Conservation (phyloP, 2,113 vertebrate genomes). For the Cyprinodon variegatus region DNA sequence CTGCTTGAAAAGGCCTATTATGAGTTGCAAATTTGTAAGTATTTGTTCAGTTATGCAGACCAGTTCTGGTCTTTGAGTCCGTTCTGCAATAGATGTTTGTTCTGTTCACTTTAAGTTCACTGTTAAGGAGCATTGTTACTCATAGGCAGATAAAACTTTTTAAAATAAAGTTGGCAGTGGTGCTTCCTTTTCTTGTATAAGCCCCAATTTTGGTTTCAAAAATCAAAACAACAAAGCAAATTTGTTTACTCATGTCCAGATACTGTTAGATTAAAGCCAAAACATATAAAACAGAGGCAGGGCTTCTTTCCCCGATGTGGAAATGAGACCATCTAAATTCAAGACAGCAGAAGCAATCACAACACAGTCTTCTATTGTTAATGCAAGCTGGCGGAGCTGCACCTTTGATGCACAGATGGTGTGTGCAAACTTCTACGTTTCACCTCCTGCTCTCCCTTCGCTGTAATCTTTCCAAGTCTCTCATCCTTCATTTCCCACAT, state of each 20-base stretch:
- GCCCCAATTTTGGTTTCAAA: background rate
- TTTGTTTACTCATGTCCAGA: constrained; percentile 49
- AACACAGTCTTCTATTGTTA: constrained; percentile 32
- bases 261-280: constrained; percentile 42
- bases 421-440: constrained; percentile 51
- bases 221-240: constrained; percentile 30
- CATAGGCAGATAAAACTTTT: too few relatives aligned
- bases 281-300: constrained; percentile 25
- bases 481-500: constrained; percentile 46
- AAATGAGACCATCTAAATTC: constrained; percentile 72
- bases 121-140: too few relatives aligned
- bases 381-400: constrained; percentile 42
- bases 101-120: too few relatives aligned
- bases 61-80: too few relatives aligned
- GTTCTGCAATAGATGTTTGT: too few relatives aligned
- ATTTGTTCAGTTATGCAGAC: too few relatives aligned
- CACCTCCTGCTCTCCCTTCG: constrained; percentile 33
- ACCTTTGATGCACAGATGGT: constrained; percentile 68
- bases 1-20: too few relatives aligned
- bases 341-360: constrained; percentile 66
- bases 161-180: too few relatives aligned
- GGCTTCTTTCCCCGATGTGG: constrained; percentile 20
- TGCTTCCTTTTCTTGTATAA: too few relatives aligned
- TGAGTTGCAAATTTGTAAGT: too few relatives aligned
- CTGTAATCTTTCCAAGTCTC: constrained; percentile 31